phyloP scores from a whole-genome alignment of 2,113 vertebrate genomes.

The Rattus norvegicus region DNA sequence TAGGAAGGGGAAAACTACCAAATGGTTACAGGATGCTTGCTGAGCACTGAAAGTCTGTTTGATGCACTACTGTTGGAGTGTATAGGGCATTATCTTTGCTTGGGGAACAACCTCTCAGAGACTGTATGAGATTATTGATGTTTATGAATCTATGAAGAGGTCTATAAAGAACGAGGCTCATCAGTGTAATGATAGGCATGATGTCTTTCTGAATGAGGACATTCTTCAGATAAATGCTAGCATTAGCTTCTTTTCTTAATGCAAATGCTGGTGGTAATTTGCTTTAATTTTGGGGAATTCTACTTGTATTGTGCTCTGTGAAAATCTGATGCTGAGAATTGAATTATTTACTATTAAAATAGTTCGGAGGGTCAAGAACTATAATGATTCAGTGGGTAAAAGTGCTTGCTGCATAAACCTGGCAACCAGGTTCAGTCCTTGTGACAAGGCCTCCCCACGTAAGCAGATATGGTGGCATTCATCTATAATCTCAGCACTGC shows the following conservation, averaged over 20 bases:
- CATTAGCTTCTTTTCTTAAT: background rate
- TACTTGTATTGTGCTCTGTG: constrained; percentile 57
- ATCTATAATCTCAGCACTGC: too few species aligned
- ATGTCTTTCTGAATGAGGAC: background rate
- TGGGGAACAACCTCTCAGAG: background rate
- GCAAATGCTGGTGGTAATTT: too few species aligned
- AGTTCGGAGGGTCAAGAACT: background rate
- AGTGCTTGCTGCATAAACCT: background rate
- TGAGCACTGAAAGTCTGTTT: background rate
- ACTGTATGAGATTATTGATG: background rate
- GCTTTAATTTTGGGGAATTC: background rate
- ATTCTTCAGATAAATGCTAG: background rate
- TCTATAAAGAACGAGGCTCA: background rate
- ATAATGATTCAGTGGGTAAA: background rate
- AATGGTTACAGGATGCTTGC: background rate
- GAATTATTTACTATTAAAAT: constrained; percentile 20
- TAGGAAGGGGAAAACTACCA: background rate
- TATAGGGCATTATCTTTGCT: background rate
- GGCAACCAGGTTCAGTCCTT: background rate
- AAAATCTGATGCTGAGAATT: constrained; percentile 71
- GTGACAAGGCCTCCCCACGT: too few species aligned
- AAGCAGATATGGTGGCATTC: background rate
- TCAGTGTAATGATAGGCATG: background rate
- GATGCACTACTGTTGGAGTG: background rate
- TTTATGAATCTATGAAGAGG: background rate